A percentile compares a stretch with the other conserved stretches of the same genome.
Conservation (phyloP, 2,888 invertebrate genomes). For the Chloromyia formosa region DNA sequence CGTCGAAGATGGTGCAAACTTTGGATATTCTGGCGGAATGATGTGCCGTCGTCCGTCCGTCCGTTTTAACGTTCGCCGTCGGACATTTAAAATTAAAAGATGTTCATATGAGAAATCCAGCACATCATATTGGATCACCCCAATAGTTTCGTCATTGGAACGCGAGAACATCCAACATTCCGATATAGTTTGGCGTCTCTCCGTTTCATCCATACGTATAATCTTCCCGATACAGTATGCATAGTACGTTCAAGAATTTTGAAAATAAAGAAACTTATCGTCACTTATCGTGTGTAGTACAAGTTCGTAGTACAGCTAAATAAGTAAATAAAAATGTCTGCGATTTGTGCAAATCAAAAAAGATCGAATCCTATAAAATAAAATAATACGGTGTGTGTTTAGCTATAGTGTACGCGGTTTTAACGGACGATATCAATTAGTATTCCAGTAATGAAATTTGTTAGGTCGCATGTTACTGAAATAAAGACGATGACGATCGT, state of each 20-base stretch:
- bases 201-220: conserved; percentile 3
- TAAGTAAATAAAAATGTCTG: conserved; percentile 2
- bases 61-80: background rate
- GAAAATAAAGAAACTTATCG: too few species aligned
- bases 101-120: background rate
- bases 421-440: conserved; percentile 43
- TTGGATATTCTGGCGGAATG: background rate
- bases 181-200: conserved; percentile 18
- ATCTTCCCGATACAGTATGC: conserved; percentile 7
- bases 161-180: conserved; percentile 3
- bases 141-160: too few species aligned
- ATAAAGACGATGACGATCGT: conserved; percentile 15
- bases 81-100: background rate
- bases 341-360: background rate
- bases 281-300: too few species aligned
- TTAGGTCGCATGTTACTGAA: conserved; percentile 39
- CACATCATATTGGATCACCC: background rate
- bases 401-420: background rate
- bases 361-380: background rate
- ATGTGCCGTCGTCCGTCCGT: background rate
- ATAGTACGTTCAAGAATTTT: conserved; percentile 8
- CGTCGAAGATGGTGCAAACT: conserved; percentile 19
- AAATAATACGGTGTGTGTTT: too few species aligned
- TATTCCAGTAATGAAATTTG: conserved; percentile 46
- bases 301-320: background rate